Conservation (phyloP, 2,888 invertebrate genomes). For the Lasioglossum oenotherae region DNA sequence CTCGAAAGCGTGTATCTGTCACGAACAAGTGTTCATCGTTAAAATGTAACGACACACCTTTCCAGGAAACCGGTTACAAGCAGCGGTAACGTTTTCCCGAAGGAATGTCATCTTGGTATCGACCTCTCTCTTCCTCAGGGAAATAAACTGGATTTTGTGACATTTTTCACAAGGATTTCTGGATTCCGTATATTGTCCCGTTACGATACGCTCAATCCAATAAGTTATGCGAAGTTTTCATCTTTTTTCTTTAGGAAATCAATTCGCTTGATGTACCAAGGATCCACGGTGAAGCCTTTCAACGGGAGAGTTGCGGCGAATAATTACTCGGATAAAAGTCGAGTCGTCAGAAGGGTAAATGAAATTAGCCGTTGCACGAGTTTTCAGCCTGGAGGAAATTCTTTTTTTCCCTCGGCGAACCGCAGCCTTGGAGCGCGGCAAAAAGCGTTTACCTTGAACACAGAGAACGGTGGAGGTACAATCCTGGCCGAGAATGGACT, state of each 20-base stretch:
- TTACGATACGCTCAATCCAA: not conserved
- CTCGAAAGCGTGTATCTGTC: not conserved
- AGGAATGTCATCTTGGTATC: not conserved
- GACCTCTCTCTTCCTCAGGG: constrained; percentile 9
- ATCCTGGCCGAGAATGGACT: constrained; percentile 20
- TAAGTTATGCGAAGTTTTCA: not conserved
- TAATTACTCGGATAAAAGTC: constrained; percentile 17
- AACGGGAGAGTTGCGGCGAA: constrained; percentile 3
- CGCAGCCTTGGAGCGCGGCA: constrained; percentile 13
- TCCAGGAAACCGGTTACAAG: not conserved
- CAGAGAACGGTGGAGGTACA: constrained; percentile 13
- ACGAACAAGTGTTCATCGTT: not conserved
- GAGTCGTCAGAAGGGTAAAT: constrained; percentile 30
- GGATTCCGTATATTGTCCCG: not conserved
- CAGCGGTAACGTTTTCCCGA: not conserved
- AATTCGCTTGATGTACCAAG: not conserved
- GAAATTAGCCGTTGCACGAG: constrained; percentile 35
- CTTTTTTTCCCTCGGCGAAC: constrained; percentile 29
- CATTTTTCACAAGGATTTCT: not conserved
- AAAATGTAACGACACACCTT: not conserved
- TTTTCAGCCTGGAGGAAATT: constrained; percentile 33
- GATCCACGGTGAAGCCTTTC: constrained; percentile 5
- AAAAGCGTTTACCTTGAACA: constrained; percentile 32
- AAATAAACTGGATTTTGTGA: constrained; percentile 9
- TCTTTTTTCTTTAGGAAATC: not conserved